Base-by-base conservation (phyloP, 2,888 invertebrate species). In the Eudasyphora cyanicolor region DNA sequence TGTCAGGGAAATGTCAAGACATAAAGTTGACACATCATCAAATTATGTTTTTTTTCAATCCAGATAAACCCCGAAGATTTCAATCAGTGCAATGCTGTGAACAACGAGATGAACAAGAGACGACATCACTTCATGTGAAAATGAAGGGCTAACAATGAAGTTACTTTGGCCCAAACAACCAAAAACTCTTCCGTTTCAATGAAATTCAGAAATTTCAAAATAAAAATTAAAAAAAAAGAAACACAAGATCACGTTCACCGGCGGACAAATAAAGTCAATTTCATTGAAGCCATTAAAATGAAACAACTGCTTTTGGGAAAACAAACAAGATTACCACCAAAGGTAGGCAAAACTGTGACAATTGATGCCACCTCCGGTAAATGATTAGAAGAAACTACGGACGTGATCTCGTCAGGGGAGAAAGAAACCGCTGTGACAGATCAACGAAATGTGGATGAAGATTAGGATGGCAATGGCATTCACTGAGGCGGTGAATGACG, bases 1-100 rank as follows among this genome's bases (percentile, higher is more conserved):
- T 62, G n/a, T 17, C 38, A 67, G 19, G 67, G 71, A 78, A 62
- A 49, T 70, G 78, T 78, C 82, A 78, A 75, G 24, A 7, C 70
- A 7, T 60, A 29, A 57, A 45, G 29, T 60, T 78, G 81, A 76
- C 78, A 84, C 71, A 76, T 70, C 49, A 84, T 57, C 70, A 70
- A 80, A 27, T 57, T 71, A 70, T 64, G 21, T 64, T 38, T 64
- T 29, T 64, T 69, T 71, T 29, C 60, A 79, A 74, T 62, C 69
- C 70, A 38, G 42, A 69, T 54, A 76, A 77, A 75, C 67, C 71
- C 57, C 32, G 54, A 24, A 62, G 71, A 84, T 78, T 81, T 81
- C 64, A 71, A 84, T 76, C 81, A 81, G 75, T 70, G 32, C 27
- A 60, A 71, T 35, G 38, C 7, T 42, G 19, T 27, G 51, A 17